A percentile compares a stretch with the other conserved stretches of the same genome.
Conservation (phyloP, 1,140 invertebrate genomes). For the Trichonephila inaurata region DNA sequence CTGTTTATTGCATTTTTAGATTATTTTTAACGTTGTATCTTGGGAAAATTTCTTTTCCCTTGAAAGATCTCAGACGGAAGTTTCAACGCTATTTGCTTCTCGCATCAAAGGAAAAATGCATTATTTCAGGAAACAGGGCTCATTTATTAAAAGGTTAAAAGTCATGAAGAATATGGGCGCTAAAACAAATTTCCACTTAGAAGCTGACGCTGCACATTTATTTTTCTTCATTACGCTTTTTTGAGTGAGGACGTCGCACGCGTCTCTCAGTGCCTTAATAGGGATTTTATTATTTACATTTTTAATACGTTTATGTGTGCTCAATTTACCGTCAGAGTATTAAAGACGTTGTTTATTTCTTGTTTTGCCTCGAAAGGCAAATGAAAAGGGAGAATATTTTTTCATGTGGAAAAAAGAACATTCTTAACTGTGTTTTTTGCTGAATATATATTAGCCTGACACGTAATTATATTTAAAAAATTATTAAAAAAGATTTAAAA, state of each 20-base stretch:
- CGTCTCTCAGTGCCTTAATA: not conserved
- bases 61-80: not conserved
- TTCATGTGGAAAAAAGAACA: not conserved
- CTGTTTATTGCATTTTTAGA: constrained; percentile 21
- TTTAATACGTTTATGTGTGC: constrained; percentile 1
- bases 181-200: constrained; percentile 48
- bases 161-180: constrained; percentile 8
- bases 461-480: constrained; percentile 5
- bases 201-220: constrained; percentile 8
- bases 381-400: not conserved
- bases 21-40: constrained; percentile 42
- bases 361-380: not conserved
- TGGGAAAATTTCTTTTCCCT: constrained; percentile 9
- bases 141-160: constrained; percentile 49
- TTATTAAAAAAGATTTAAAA: not conserved
- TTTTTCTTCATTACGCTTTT: constrained; percentile 22
- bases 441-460: not conserved
- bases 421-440: not conserved
- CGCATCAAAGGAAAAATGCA: constrained; percentile 34
- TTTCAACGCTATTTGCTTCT: not conserved
- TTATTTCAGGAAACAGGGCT: not conserved
- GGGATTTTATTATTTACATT: constrained; percentile 32
- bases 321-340: not conserved
- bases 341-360: constrained; percentile 4
- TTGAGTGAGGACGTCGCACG: not conserved